Conservation (phyloP, 2,888 invertebrate genomes). For the Callyntrura guangdongensis region DNA sequence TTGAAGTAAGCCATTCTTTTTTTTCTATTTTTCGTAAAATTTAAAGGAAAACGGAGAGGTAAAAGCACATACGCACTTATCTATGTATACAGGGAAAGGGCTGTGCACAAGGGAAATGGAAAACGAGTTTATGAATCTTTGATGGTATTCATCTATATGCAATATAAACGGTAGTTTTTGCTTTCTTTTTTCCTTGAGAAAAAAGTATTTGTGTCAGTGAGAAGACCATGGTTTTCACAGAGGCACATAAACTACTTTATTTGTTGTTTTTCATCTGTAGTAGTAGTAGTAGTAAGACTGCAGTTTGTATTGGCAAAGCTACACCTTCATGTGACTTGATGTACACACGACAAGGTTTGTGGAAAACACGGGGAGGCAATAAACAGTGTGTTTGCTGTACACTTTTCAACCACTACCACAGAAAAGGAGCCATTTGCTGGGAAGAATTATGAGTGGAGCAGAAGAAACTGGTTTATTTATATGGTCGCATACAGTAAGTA, state of each 20-base stretch:
- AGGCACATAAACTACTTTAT: not conserved
- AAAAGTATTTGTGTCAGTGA: not conserved
- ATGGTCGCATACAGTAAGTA: not conserved
- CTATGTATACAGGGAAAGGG: not conserved
- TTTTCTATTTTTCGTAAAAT: not conserved
- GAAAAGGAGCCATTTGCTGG: not conserved
- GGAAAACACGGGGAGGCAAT: constrained; percentile 20
- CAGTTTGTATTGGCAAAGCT: not conserved
- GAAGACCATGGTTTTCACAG: not conserved
- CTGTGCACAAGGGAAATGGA: not conserved
- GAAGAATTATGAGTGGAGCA: not conserved
- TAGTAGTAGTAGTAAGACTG: not conserved
- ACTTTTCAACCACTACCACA: not conserved
- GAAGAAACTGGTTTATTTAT: not conserved
- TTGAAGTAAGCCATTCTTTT: not conserved
- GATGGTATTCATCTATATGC: not conserved
- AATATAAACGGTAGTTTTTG: not conserved
- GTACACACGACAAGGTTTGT: not conserved
- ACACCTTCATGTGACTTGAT: constrained; percentile 4
- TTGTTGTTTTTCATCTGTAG: not conserved
- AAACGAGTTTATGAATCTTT: constrained; percentile 31
- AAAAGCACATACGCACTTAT: not conserved
- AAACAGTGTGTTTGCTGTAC: not conserved
- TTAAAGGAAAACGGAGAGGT: not conserved
- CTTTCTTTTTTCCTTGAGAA: not conserved